Evolutionary conservation across 2,888 invertebrate genomes (phyloP).

Genomic region (Rapana venosa): DNA sequence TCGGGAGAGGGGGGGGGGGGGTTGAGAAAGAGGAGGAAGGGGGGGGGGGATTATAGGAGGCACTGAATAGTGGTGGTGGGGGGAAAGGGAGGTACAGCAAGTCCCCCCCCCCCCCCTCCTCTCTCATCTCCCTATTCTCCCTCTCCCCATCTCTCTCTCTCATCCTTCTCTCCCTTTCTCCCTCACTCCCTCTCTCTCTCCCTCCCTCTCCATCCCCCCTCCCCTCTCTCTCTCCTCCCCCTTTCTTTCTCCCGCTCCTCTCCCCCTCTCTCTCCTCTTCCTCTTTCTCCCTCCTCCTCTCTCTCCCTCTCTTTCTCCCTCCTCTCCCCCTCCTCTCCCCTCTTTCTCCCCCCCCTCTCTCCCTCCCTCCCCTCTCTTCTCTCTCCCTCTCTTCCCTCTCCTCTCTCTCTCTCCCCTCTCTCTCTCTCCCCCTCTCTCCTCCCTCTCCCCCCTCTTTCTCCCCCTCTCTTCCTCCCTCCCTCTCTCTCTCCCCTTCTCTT

Average conservation of each 20-base stretch:
- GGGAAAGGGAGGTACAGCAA: no score
- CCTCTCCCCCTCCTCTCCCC: background rate
- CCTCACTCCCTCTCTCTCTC: background rate
- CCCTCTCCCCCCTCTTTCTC: background rate
- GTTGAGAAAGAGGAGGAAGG: no score
- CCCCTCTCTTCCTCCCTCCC: background rate
- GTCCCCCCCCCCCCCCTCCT: no score
- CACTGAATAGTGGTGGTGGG: no score
- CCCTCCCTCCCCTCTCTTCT: background rate
- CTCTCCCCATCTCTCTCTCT: background rate
- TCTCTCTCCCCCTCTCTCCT: no score
- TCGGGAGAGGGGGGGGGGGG: no score
- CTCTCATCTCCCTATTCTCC: background rate
- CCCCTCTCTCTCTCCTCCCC: background rate
- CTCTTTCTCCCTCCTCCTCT: conserved; percentile 4
- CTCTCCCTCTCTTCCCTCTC: no score
- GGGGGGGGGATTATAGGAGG: no score
- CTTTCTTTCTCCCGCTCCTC: background rate
- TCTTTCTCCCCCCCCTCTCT: background rate
- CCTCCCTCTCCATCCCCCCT: background rate
- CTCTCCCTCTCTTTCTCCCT: background rate
- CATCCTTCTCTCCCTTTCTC: background rate
- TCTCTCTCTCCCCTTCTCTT: background rate
- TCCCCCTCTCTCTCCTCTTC: background rate
- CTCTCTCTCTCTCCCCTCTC: no score